Percentiles rank a stretch among this genome's conserved stretches.
Conservation (phyloP, 2,797 vertebrate species). For the Craterocephalus amniculus region DNA sequence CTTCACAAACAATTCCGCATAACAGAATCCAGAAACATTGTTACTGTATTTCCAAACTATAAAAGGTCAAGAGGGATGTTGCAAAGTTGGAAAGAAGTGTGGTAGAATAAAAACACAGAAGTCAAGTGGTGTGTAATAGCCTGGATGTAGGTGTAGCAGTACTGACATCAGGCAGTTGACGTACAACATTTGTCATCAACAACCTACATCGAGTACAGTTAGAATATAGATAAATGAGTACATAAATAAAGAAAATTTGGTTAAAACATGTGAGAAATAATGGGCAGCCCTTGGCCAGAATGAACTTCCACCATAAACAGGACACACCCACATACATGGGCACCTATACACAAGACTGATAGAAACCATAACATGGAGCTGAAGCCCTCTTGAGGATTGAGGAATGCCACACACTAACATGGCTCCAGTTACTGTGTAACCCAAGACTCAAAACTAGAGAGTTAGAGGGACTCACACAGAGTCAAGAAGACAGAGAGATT, state of each 20-base stretch:
- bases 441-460: constrained; percentile 65
- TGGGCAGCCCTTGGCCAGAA: constrained; percentile 23
- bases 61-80: constrained; percentile 43
- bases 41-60: constrained; percentile 28
- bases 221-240: not conserved
- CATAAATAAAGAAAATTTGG: constrained; percentile 29
- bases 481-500: constrained; percentile 40
- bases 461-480: constrained; percentile 54
- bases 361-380: constrained; percentile 80
- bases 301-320: constrained; percentile 42
- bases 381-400: constrained; percentile 74
- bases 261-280: constrained; percentile 33
- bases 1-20: constrained; percentile 36
- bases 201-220: constrained; percentile 42
- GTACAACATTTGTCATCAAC: constrained; percentile 42
- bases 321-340: constrained; percentile 27
- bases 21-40: constrained; percentile 62
- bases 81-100: constrained; percentile 47
- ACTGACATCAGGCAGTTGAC: constrained; percentile 56
- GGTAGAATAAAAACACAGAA: constrained; percentile 35
- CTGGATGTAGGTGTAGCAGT: constrained; percentile 26
- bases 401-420: constrained; percentile 77
- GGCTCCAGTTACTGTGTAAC: constrained; percentile 80
- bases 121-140: constrained; percentile 53
- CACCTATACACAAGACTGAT: constrained; percentile 70